Percentiles rank a stretch among this genome's conserved stretches.
Conservation (phyloP, 2,888 invertebrate species). For the Cryptus viduatorius region DNA sequence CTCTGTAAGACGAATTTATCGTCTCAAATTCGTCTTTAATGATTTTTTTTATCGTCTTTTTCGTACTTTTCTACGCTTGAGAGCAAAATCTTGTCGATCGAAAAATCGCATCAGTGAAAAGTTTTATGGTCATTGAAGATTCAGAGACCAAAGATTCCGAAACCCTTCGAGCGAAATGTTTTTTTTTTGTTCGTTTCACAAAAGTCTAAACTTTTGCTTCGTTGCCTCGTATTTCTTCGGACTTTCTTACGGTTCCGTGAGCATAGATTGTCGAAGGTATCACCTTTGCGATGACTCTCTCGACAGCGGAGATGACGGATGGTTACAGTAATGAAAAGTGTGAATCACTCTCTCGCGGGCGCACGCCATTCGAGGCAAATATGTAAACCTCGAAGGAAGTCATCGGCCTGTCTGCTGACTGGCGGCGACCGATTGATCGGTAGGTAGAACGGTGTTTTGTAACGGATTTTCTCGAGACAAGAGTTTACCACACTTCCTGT, state of each 20-base stretch:
- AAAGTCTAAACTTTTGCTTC: too few relatives aligned
- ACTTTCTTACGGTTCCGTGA: background rate
- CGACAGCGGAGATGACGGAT: slow-evolving; percentile 46
- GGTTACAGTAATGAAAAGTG: slow-evolving; percentile 22
- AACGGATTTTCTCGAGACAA: slow-evolving; percentile 65
- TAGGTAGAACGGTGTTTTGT: slow-evolving; percentile 34
- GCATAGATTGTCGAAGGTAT: background rate
- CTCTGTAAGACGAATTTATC: too few relatives aligned
- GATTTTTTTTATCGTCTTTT: too few relatives aligned
- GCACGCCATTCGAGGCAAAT: slow-evolving; percentile 6
- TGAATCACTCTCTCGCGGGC: slow-evolving; percentile 26
- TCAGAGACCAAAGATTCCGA: too few relatives aligned
- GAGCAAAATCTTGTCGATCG: too few relatives aligned
- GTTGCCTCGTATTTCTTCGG: too few relatives aligned
- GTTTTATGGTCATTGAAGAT: too few relatives aligned
- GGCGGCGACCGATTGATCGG: slow-evolving; percentile 52
- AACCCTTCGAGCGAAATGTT: too few relatives aligned
- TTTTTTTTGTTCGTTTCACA: too few relatives aligned
- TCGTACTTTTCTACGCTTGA: too few relatives aligned
- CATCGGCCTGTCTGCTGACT: slow-evolving; percentile 52
- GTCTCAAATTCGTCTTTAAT: too few relatives aligned
- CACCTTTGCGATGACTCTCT: slow-evolving; percentile 22
- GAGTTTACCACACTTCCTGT: slow-evolving; percentile 62
- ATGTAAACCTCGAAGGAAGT: slow-evolving; percentile 38
- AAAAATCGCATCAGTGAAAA: too few relatives aligned